phyloP scores from a whole-genome alignment of 2,888 invertebrate species.

The Listrodromus nycthemerus region DNA sequence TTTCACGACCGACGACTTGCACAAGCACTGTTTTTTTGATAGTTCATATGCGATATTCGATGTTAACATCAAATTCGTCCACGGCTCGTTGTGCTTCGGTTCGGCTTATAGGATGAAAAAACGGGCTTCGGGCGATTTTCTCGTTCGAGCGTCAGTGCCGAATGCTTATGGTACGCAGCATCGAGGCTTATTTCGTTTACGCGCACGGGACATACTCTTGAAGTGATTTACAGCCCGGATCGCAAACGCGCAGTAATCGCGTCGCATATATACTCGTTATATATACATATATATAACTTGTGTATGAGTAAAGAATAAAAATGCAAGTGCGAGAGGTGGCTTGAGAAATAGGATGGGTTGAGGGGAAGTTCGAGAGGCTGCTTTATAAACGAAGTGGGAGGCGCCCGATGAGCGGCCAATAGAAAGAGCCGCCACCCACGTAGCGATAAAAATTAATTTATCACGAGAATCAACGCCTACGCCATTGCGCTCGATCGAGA shows the following conservation, averaged over 20 bases:
- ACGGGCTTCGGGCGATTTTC: background rate
- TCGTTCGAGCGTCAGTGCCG: constrained; percentile 61
- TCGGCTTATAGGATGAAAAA: background rate
- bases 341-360: constrained; percentile 63
- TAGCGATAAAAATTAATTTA: constrained; percentile 81
- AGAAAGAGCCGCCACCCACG: constrained; percentile 80
- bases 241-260: constrained; percentile 63
- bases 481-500: constrained; percentile 77
- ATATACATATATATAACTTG: constrained; percentile 8
- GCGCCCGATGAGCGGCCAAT: constrained; percentile 78
- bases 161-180: constrained; percentile 52
- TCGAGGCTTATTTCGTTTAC: constrained; percentile 66
- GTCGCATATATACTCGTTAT: constrained; percentile 20
- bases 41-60: background rate
- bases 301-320: constrained; percentile 46
- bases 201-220: constrained; percentile 64
- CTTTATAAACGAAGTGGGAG: constrained; percentile 76
- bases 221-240: constrained; percentile 68
- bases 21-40: constrained; percentile 6
- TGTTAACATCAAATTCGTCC: background rate
- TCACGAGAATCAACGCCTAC: constrained; percentile 80
- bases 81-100: background rate
- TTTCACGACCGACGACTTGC: background rate
- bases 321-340: constrained; percentile 52
- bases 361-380: constrained; percentile 61